These are phyloP conservation scores for Elymnias hypermnestra DNA, from an alignment of 1,140 invertebrate species.

Conservation along the genomic window DNA sequence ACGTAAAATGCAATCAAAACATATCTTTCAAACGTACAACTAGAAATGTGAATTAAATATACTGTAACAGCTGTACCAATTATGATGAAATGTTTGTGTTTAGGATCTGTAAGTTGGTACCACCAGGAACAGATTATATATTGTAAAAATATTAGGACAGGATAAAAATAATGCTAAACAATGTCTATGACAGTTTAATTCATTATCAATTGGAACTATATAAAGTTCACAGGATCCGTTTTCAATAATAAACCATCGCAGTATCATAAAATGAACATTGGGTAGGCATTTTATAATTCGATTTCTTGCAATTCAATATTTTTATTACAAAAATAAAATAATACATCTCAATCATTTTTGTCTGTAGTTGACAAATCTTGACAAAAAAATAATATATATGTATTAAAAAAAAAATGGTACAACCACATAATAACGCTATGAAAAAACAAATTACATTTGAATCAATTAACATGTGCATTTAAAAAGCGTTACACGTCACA, in stretches of 20 bases:
- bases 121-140: too few species aligned
- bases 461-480: too few species aligned
- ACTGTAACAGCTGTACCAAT: too few species aligned
- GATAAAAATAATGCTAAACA: constrained; percentile 21
- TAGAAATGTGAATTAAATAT: too few species aligned
- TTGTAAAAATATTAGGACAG: too few species aligned
- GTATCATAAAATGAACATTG: constrained; percentile 15
- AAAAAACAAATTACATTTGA: neutral
- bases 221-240: constrained; percentile 17
- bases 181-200: constrained; percentile 25
- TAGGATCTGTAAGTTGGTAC: too few species aligned
- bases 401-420: constrained; percentile 5
- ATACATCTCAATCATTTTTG: constrained; percentile 8
- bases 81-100: too few species aligned
- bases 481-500: too few species aligned
- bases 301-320: constrained; percentile 11
- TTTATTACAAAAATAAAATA: constrained; percentile 21
- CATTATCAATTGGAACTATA: constrained; percentile 20
- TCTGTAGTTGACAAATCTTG: constrained; percentile 11
- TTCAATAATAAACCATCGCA: constrained; percentile 16
- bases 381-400: constrained; percentile 7
- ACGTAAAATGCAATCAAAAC: too few species aligned
- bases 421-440: constrained; percentile 1
- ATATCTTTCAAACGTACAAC: too few species aligned
- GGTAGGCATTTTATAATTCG: constrained; percentile 5